A percentile compares a stretch with the other conserved stretches of the same genome.
Evolutionary conservation across 2,797 vertebrate species (phyloP).

Genomic region (Tamandua tetradactyla): DNA sequence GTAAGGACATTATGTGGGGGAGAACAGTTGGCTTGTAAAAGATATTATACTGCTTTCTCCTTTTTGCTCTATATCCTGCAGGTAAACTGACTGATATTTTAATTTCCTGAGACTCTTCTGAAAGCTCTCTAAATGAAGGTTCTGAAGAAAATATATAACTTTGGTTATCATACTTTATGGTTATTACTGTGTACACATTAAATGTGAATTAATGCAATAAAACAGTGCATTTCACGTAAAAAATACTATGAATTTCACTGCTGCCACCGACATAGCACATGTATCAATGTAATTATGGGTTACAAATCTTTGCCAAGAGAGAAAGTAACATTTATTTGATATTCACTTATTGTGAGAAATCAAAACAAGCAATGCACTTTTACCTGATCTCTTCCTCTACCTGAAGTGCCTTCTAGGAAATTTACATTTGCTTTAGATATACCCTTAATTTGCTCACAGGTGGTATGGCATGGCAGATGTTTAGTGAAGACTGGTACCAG

Average conservation of each 20-base stretch:
- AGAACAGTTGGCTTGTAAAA: conserved; percentile 81
- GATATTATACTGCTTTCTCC: conserved; percentile 77
- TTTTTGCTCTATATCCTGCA: conserved; percentile 83
- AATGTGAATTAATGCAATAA: conserved; percentile 90
- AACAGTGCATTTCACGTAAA: conserved; percentile 89
- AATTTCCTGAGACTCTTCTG: conserved; percentile 85
- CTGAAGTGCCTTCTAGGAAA: conserved; percentile 71
- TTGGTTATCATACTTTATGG: conserved; percentile 87
- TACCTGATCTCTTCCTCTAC: conserved; percentile 66
- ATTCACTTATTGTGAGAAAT: conserved; percentile 79
- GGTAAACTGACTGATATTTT: conserved; percentile 88
- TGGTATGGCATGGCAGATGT: conserved; percentile 66
- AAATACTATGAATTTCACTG: conserved; percentile 87
- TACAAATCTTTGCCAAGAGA: conserved; percentile 85
- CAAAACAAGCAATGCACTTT: conserved; percentile 74
- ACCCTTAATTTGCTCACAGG: conserved; percentile 72
- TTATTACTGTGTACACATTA: conserved; percentile 90
- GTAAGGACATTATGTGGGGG: conserved; percentile 71
- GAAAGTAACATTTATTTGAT: conserved; percentile 79
- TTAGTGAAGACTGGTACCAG: conserved; percentile 36
- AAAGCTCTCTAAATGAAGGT: conserved; percentile 87
- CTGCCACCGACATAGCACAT: conserved; percentile 85
- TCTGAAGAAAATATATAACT: conserved; percentile 88
- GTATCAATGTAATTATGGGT: conserved; percentile 87
- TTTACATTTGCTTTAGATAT: conserved; percentile 70